Evolutionary conservation across 2,797 vertebrate species (phyloP).

Genomic region (Lepidocolaptes lacrymiger): DNA sequence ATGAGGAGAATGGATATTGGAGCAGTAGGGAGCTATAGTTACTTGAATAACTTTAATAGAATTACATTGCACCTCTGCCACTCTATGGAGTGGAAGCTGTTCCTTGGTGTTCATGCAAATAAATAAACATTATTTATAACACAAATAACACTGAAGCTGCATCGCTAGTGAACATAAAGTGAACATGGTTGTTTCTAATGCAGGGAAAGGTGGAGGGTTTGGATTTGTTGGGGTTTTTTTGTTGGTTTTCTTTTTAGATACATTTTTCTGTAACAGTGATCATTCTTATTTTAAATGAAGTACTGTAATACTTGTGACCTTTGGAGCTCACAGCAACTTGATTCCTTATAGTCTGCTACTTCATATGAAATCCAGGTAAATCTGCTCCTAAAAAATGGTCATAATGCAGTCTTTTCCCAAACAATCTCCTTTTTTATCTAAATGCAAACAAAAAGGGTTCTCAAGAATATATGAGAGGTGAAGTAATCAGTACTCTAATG

Average conservation of each 20-base stretch:
- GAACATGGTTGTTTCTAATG: neutral
- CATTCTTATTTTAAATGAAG: neutral
- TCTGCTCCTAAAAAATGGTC: neutral
- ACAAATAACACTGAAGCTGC: neutral
- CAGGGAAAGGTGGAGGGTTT: neutral
- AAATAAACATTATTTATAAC: neutral
- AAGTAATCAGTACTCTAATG: neutral
- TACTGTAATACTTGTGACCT: neutral
- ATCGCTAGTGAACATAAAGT: neutral
- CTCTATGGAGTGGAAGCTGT: neutral
- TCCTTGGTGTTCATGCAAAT: neutral
- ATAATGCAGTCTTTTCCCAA: neutral
- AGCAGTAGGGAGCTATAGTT: neutral
- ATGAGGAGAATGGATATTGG: neutral
- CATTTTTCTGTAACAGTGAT: neutral
- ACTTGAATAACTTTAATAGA: neutral
- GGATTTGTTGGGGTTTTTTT: neutral
- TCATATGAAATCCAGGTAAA: neutral
- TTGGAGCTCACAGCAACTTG: neutral
- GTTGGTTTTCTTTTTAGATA: neutral
- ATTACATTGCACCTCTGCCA: neutral
- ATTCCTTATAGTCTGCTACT: neutral
- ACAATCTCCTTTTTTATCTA: neutral
- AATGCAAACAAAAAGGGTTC: neutral
- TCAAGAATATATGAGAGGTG: neutral